Conservation (phyloP, 2,797 vertebrate species). For the Sarcoramphus papa region DNA sequence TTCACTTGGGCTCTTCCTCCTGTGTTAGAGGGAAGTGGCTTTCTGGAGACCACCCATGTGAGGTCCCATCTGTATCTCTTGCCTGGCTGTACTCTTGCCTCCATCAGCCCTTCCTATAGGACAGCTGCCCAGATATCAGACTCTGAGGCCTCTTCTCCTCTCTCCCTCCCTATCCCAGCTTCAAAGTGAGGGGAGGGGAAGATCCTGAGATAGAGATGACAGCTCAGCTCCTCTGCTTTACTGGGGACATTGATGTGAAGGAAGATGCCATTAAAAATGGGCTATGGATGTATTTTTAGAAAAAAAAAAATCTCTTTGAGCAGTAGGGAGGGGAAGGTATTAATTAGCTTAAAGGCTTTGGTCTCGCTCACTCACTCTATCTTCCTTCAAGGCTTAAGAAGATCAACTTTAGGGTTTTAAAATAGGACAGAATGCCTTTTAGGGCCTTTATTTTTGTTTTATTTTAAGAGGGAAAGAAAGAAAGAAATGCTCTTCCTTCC, state of each 20-base stretch:
- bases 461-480: not conserved
- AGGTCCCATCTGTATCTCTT: not conserved
- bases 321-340: conserved; percentile 38
- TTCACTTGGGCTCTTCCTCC: not conserved
- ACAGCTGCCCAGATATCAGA: not conserved
- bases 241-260: conserved; percentile 19
- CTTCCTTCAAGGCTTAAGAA: conserved; percentile 40
- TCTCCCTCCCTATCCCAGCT: not conserved
- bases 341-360: conserved; percentile 70
- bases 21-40: not conserved
- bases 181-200: conserved; percentile 11
- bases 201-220: conserved; percentile 18
- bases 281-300: conserved; percentile 60
- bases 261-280: conserved; percentile 41
- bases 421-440: conserved; percentile 54
- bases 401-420: conserved; percentile 53
- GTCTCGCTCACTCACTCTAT: conserved; percentile 18
- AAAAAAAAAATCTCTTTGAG: conserved; percentile 20
- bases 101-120: not conserved
- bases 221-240: conserved; percentile 34
- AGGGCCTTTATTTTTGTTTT: conserved; percentile 24
- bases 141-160: not conserved
- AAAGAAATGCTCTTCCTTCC: not conserved
- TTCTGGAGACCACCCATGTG: not conserved
- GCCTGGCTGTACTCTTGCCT: not conserved